Conservation (phyloP, 2,113 vertebrate species). For the Myiozetetes cayanensis region DNA sequence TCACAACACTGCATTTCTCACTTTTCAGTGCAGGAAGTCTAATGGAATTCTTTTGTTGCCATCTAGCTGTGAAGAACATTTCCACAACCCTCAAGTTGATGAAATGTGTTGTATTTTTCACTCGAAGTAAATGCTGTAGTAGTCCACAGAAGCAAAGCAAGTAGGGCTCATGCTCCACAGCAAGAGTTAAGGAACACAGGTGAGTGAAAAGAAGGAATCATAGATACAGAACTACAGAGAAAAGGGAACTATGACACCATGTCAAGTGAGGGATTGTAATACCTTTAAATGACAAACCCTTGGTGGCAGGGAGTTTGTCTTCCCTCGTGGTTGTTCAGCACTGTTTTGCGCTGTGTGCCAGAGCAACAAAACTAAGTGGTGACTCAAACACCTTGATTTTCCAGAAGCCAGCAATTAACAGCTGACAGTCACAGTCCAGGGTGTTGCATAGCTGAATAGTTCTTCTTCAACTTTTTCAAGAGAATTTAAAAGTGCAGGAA, state of each 20-base stretch:
- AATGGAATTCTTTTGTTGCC: constrained; percentile 61
- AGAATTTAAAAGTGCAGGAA: not conserved
- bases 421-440: not conserved
- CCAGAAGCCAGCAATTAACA: not conserved
- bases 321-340: not conserved
- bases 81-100: not conserved
- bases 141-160: not conserved
- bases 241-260: not conserved
- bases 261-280: not conserved
- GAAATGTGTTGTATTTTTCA: not conserved
- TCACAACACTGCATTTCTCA: not conserved
- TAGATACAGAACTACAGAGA: not conserved
- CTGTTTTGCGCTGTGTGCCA: not conserved
- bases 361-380: not conserved
- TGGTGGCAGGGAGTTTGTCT: not conserved
- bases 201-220: not conserved
- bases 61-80: constrained; percentile 60
- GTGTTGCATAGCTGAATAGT: not conserved
- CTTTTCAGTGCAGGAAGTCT: not conserved
- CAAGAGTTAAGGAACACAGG: not conserved
- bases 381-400: not conserved
- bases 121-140: not conserved
- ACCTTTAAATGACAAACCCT: not conserved
- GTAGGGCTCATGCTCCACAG: not conserved
- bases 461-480: not conserved